phyloP scores from a whole-genome alignment of 2,888 invertebrate species.

The Tholera decimalis region DNA sequence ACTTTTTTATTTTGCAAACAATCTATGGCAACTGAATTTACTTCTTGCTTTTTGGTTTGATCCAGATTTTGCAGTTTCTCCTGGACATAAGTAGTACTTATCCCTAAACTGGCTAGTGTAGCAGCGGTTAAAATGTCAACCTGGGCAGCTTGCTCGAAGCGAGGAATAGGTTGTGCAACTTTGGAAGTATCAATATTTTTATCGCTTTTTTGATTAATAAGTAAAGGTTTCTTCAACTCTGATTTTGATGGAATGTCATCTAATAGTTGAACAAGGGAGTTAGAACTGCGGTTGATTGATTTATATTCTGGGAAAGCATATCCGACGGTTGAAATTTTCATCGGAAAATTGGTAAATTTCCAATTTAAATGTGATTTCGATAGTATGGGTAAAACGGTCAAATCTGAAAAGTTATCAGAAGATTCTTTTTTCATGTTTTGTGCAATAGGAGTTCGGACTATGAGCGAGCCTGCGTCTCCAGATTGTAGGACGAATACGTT shows the following conservation, averaged over 20 bases:
- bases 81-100: conserved; percentile 18
- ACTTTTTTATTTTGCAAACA: conserved; percentile 19
- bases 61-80: no score
- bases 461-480: conserved; percentile 78
- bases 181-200: conserved; percentile 64
- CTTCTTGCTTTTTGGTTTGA: conserved; percentile 6
- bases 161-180: conserved; percentile 33
- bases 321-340: conserved; percentile 82
- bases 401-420: conserved; percentile 64
- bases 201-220: conserved; percentile 41
- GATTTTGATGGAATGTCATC: conserved; percentile 34
- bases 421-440: conserved; percentile 65
- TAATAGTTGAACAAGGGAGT: conserved; percentile 50
- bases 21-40: conserved; percentile 18
- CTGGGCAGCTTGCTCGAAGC: conserved; percentile 42
- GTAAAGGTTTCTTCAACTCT: neutral
- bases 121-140: conserved; percentile 15
- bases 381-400: conserved; percentile 68
- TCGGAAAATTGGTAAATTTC: conserved; percentile 74
- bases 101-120: conserved; percentile 33
- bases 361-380: conserved; percentile 73
- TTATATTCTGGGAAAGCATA: conserved; percentile 76
- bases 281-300: conserved; percentile 40
- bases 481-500: conserved; percentile 78
- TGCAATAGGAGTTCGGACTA: conserved; percentile 74